A percentile compares a stretch with the other conserved stretches of the same genome.
Evolutionary conservation across 2,888 invertebrate species (phyloP).

Genomic region (Tipula vernalis): DNA sequence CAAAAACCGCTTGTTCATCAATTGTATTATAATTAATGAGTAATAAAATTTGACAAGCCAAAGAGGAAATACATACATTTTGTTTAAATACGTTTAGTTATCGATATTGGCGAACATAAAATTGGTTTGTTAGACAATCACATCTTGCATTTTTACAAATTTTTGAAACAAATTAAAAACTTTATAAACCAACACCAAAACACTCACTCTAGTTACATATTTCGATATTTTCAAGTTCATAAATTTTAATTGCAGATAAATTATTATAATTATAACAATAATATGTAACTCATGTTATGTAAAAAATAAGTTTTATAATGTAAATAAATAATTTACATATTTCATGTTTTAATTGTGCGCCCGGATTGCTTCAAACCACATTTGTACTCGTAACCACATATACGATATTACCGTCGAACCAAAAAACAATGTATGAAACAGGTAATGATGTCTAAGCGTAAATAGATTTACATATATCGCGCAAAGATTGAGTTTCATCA

Average conservation of each 20-base stretch:
- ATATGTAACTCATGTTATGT: background rate
- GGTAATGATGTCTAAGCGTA: background rate
- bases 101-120: background rate
- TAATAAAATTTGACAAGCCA: background rate
- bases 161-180: background rate
- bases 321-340: background rate
- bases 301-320: background rate
- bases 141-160: background rate
- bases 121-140: background rate
- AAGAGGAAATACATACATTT: background rate
- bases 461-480: background rate
- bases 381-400: background rate
- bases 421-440: background rate
- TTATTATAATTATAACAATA: background rate
- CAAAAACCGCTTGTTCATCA: background rate
- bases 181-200: background rate
- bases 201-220: background rate
- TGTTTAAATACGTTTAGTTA: background rate
- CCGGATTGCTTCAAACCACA: background rate
- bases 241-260: background rate
- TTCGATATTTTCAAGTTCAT: background rate
- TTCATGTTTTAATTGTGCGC: background rate
- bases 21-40: background rate
- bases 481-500: background rate
- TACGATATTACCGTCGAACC: background rate